Evolutionary conservation across 1,140 invertebrate genomes (phyloP).

Genomic region (Drosophila albomicans): DNA sequence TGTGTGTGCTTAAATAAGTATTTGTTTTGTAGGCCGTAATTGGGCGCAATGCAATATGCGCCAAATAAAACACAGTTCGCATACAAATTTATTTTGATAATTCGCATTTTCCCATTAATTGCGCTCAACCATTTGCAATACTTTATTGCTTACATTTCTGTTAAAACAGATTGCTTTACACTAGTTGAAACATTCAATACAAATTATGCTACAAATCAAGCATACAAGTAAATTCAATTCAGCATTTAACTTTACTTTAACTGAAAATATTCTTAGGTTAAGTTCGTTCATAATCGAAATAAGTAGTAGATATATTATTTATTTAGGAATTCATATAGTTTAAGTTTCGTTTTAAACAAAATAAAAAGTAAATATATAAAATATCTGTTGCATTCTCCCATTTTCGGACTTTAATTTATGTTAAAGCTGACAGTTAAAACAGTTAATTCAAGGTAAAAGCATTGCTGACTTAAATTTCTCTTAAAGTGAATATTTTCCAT

Average conservation of each 20-base stretch:
- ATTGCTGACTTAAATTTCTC: too few relatives aligned
- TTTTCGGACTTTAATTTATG: too few relatives aligned
- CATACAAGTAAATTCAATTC: neutral
- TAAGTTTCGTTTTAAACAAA: too few relatives aligned
- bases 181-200: neutral
- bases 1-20: constrained; percentile 58
- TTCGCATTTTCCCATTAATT: constrained; percentile 8
- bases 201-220: neutral
- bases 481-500: too few relatives aligned
- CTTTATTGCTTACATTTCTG: neutral
- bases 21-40: constrained; percentile 64
- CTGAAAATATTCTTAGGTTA: too few relatives aligned
- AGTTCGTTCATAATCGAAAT: too few relatives aligned
- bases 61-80: constrained; percentile 31
- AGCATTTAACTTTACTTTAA: neutral
- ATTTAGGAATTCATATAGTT: too few relatives aligned
- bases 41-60: constrained; percentile 49
- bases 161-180: neutral
- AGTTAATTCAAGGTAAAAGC: too few relatives aligned
- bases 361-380: too few relatives aligned
- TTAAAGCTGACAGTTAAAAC: neutral
- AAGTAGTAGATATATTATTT: too few relatives aligned
- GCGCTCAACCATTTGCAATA: neutral
- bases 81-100: constrained; percentile 25
- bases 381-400: too few relatives aligned